These are phyloP conservation scores for Corythornis cristatus DNA, from an alignment of 2,113 vertebrate species.

Conservation along the genomic window DNA sequence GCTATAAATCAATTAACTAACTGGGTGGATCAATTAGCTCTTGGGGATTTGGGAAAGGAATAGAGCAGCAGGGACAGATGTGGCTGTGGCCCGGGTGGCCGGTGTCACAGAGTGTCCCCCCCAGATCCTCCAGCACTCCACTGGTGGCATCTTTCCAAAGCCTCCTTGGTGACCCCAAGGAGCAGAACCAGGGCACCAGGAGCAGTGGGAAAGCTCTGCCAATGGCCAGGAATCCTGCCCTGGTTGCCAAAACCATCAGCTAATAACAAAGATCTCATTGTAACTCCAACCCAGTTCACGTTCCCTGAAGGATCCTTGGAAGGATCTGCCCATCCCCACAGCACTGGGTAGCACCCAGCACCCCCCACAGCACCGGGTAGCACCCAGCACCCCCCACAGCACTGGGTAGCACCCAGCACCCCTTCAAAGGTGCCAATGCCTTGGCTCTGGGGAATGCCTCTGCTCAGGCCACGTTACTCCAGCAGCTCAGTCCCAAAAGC, in stretches of 20 bases:
- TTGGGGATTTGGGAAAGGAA: background rate
- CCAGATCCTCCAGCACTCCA: rapidly evolving
- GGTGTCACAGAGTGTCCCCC: rapidly evolving
- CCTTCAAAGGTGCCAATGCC: rapidly evolving
- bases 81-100: rapidly evolving
- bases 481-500: background rate
- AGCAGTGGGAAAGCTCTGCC: background rate
- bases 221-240: background rate
- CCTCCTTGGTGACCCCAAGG: background rate
- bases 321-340: rapidly evolving
- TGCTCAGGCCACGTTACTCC: rapidly evolving
- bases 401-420: rapidly evolving
- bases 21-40: background rate
- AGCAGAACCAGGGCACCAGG: background rate
- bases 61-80: background rate
- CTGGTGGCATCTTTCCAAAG: background rate
- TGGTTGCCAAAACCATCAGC: background rate
- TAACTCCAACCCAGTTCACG: background rate
- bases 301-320: background rate
- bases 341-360: too few relatives aligned
- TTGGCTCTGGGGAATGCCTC: rapidly evolving
- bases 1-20: background rate
- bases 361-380: too few relatives aligned
- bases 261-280: background rate
- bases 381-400: rapidly evolving